Evolutionary conservation across 2,113 vertebrate species (phyloP), one percentile per base, ranked within the genome.

Genomic region (Craseonycteris thonglongyai): DNA sequence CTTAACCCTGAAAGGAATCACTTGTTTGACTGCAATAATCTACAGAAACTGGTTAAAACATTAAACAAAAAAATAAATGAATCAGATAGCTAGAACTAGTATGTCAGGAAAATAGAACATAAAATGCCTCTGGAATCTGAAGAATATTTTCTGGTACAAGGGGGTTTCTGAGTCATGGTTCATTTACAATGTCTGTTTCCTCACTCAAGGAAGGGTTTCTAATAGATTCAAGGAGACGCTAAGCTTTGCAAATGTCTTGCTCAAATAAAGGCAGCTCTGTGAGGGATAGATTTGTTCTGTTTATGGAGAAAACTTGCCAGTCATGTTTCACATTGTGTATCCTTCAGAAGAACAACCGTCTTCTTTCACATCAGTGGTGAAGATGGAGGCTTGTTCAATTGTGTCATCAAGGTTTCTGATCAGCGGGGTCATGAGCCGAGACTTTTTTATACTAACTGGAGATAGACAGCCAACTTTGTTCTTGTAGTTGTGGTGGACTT

Each of bases 151-250:
- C 97, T 98, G 97, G 98, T 98, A 98, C 95, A 98, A 98, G 97
- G 96, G 96, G 97, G 95, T 96, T 98, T 98, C 98, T 97, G 97
- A 98, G 97, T 94, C 97, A 98, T 94, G 98, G 98, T 98, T 98
- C 98, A 97, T 98, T 98, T 98, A 98, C 97, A 98, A 96, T 98
- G 98, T 98, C 98, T 98, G 98, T 97, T 98, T 98, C 97, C 98
- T 98, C 97, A 98, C 98, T 98, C 97, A 87, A 26, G 97, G 98
- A 98, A 98, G 95, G 97, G 86, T 98, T 98, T 98, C 98, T 98
- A 98, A 97, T 97, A 98, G 98, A 98, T 98, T 98, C 96, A 98
- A 97, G 97, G 98, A 98, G 98, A 89, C 97, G 97, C 96, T 90
- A 96, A 98, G 97, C 82, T 98, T 98, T 98, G 97, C 97, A 88